Evolutionary conservation across 2,888 invertebrate species (phyloP), one percentile per base, ranked within the genome.

Genomic region (Drosophila fungiperda): DNA sequence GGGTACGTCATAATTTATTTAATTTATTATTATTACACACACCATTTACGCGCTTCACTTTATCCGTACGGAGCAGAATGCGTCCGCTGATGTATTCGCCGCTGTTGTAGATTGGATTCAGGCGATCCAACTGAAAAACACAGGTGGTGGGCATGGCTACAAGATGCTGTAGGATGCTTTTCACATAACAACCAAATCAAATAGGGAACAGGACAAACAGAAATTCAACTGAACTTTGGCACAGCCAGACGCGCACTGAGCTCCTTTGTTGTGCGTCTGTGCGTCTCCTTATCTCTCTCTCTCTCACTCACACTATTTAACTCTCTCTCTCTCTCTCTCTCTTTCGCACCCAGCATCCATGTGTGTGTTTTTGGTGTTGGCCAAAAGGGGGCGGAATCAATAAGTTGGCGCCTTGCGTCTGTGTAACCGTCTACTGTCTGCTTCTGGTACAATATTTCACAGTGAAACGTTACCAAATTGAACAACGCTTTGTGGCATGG

Each of bases 21-120:
- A 26, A 29, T 29, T 29, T 29, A 29, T 29, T 29, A 29, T 29
- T 29, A 29, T 29, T 29, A 29, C 23, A 83, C 87, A 52, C 74
- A 92, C 92, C 91, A 80, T 91, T 91, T 20, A 92, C 92, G 40
- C 92, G 89, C 72, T 92, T 92, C 65, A 86, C 80, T 79, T 90
- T 91, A 35, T 91, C 86, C 36, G 92, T 92, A 52, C 87, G 90
- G 33, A 92, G 61, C 12, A 92, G 54, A 57, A 92, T 92, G 12
- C 91, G 83, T 9, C 92, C 92, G 35, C 90, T 90, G 42, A 92
- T 83, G 68, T 88, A 91, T 63, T 92, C 92, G 33, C 92, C 92
- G 53, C 91, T 92, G 20, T 88, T 87, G 74, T 91, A 92, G 42
- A 87, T 68, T 1, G 91, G 82, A 87, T 91, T 90, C 42, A 85